Evolutionary conservation across 2,113 vertebrate genomes (phyloP), one percentile per base, ranked within the genome.

Genomic region (Bos javanicus): DNA sequence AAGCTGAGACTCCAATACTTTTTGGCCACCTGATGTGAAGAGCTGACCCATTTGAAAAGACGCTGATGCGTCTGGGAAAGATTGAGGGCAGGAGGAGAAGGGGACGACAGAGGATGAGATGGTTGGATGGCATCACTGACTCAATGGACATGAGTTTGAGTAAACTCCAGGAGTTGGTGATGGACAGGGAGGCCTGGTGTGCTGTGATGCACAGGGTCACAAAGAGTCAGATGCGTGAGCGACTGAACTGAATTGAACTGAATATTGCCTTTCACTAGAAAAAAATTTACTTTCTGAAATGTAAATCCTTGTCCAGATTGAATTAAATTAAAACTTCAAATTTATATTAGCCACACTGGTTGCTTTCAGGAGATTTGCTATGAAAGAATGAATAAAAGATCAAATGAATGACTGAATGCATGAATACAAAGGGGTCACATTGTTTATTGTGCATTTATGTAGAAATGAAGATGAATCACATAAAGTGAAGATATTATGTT

Each of bases 211-310:
- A 67, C 17, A n/a, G 17, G 64, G 9, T 36, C 9, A 0, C 0
- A 0, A 64, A 33, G 17, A 71, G 14, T 21, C n/a, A 11, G n/a
- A 71, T 10, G 4, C 0, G 0, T 71, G 64, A 71, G n/a, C 2
- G 33, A 64, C 28, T 62, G 60, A 33, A 67, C 17, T 67, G 13
- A 62, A 33, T 6, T 64, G 64, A 36, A 71, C 9, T 36, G 64
- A 71, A 36, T 71, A 71, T 4, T 81, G 21, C 36, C 36, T 94
- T 12, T 6, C 33, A 82, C 16, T 96, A 43, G 46, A 81, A 81
- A 33, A 33, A 48, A 30, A 30, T 19, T 33, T 50, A 33, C 78
- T 21, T 96, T 78, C 23, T 88, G 46, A 92, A 94, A 88, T 60
- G 12, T 82, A 67, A 87, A 36, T 82, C 3, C 52, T 62, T 88